phyloP scores from a whole-genome alignment of 2,888 invertebrate species.

The Rotaria magnacalcarata region DNA sequence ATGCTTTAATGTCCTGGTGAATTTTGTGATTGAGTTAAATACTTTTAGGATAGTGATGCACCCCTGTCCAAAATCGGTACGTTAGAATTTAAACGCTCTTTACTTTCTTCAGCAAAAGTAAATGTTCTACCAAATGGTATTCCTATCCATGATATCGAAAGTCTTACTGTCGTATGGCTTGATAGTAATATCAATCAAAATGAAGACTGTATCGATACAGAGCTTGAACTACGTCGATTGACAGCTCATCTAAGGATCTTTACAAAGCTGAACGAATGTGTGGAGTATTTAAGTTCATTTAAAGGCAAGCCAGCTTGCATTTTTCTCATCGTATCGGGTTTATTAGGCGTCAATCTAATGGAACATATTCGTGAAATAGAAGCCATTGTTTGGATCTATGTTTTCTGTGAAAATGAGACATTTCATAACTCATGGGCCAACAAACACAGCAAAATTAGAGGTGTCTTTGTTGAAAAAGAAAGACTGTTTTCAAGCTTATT shows the following conservation, averaged over 20 bases:
- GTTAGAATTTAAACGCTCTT: background rate
- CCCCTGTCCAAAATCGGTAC: too few species aligned
- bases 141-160: background rate
- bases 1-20: too few species aligned
- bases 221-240: background rate
- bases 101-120: background rate
- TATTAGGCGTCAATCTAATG: background rate
- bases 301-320: background rate
- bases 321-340: slow-evolving; percentile 1
- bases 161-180: background rate
- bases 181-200: background rate
- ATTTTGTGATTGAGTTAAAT: too few species aligned
- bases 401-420: background rate
- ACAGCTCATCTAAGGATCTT: background rate
- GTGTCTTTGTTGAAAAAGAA: background rate
- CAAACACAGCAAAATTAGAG: background rate
- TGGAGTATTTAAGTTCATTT: background rate
- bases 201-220: slow-evolving; percentile 6
- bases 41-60: too few species aligned
- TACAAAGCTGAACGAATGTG: background rate
- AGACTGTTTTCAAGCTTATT: background rate
- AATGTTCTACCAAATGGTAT: background rate
- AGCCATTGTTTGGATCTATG: background rate
- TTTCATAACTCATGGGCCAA: background rate
- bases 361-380: background rate